These are phyloP conservation scores for Botia kubotai DNA, from an alignment of 2,797 vertebrate genomes.

Conservation along the genomic window DNA sequence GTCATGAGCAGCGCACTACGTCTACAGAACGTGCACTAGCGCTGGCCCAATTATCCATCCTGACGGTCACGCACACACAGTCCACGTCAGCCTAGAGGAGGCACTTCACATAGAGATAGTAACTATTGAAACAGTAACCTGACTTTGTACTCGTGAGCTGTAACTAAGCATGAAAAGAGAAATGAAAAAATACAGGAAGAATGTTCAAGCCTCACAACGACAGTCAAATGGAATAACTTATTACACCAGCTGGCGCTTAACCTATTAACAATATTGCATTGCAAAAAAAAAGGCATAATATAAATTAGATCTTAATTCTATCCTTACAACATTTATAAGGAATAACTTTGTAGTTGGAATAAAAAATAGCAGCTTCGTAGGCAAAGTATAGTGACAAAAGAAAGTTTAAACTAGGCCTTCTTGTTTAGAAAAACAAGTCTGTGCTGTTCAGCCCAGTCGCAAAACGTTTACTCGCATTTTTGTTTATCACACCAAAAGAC, in stretches of 20 bases:
- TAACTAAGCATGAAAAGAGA: constrained; percentile 68
- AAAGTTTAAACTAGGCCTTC: constrained; percentile 11
- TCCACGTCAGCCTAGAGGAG: constrained; percentile 72
- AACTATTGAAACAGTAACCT: constrained; percentile 70
- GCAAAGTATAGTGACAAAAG: constrained; percentile 67
- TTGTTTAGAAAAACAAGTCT: constrained; percentile 18
- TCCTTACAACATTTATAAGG: constrained; percentile 74
- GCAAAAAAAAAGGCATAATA: constrained; percentile 61
- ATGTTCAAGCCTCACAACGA: constrained; percentile 56
- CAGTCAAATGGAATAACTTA: constrained; percentile 60
- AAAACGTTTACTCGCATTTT: constrained; percentile 19
- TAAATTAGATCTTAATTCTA: constrained; percentile 79
- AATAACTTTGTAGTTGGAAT: constrained; percentile 78
- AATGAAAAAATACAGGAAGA: constrained; percentile 39
- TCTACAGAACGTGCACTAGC: constrained; percentile 64
- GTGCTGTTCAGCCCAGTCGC: background rate
- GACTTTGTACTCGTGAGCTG: constrained; percentile 71
- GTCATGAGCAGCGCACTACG: constrained; percentile 68
- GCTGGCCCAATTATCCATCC: constrained; percentile 70
- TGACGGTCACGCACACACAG: constrained; percentile 61
- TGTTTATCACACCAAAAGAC: constrained; percentile 8
- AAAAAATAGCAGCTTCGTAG: constrained; percentile 79
- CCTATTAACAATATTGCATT: constrained; percentile 59
- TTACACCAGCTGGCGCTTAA: constrained; percentile 43
- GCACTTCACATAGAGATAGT: constrained; percentile 76